Percentiles rank a stretch among this genome's conserved stretches.
Evolutionary conservation across 2,113 vertebrate genomes (phyloP).

Genomic region (Percina caprodes): DNA sequence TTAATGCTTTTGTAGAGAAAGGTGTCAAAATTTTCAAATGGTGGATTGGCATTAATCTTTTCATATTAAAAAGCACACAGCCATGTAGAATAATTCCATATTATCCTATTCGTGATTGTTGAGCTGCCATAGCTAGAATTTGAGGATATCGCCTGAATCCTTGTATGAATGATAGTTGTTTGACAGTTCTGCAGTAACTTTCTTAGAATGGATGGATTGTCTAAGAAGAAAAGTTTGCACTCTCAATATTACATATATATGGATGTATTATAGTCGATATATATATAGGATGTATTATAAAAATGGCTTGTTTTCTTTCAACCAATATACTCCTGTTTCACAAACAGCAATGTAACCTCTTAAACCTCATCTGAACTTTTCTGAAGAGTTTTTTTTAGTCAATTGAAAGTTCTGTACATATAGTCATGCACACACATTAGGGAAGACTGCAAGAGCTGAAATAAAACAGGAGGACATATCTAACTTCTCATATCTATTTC

Average conservation of each 20-base stretch:
- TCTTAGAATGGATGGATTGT: constrained; percentile 33
- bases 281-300: constrained; percentile 27
- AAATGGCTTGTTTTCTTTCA: neutral
- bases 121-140: constrained; percentile 44
- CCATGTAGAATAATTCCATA: constrained; percentile 52
- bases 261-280: constrained; percentile 25
- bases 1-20: constrained; percentile 24
- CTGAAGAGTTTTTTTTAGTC: neutral
- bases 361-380: constrained; percentile 26
- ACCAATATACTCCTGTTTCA: neutral
- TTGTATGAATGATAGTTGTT: constrained; percentile 46
- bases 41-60: constrained; percentile 45
- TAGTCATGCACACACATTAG: too few relatives aligned
- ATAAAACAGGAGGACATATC: too few relatives aligned
- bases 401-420: neutral
- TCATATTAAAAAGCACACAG: constrained; percentile 42
- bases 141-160: constrained; percentile 48
- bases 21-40: constrained; percentile 39
- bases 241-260: constrained; percentile 49
- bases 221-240: constrained; percentile 1
- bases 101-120: constrained; percentile 40
- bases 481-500: too few relatives aligned
- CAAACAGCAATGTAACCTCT: neutral
- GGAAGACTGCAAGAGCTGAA: too few relatives aligned
- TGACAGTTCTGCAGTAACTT: constrained; percentile 65